phyloP scores from a whole-genome alignment of 2,113 vertebrate species.

The Phylloscopus trochilus region DNA sequence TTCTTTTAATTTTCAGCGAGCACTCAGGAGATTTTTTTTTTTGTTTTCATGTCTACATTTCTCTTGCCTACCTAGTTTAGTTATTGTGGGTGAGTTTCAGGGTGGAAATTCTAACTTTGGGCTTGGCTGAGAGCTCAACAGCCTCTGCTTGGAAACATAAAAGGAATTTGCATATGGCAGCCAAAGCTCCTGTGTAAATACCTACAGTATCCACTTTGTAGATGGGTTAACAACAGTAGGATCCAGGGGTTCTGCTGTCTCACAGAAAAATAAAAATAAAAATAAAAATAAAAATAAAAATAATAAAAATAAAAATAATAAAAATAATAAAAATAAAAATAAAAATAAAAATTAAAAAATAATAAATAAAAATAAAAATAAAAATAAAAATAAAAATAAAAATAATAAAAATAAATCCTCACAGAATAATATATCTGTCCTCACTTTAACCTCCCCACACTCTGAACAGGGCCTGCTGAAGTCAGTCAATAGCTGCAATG shows the following conservation, averaged over 20 bases:
- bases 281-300: no score
- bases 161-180: background rate
- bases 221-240: background rate
- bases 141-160: background rate
- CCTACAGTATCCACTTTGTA: fast-evolving
- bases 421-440: background rate
- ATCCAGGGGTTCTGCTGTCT: background rate
- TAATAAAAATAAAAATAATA: no score
- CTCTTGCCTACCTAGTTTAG: background rate
- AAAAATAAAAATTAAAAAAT: no score
- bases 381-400: background rate
- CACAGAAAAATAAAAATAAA: background rate
- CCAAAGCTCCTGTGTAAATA: background rate
- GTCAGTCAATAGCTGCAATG: background rate
- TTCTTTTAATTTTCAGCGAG: background rate
- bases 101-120: background rate
- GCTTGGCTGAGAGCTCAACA: background rate
- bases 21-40: background rate
- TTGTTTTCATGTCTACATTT: background rate
- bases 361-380: background rate
- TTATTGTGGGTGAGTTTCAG: background rate
- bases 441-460: background rate
- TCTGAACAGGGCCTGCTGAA: background rate
- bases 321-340: no score
- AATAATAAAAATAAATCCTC: background rate